Percentiles rank a stretch among this genome's conserved stretches.
Evolutionary conservation across 2,888 invertebrate genomes (phyloP).

Genomic region (Amphipyra berbera): DNA sequence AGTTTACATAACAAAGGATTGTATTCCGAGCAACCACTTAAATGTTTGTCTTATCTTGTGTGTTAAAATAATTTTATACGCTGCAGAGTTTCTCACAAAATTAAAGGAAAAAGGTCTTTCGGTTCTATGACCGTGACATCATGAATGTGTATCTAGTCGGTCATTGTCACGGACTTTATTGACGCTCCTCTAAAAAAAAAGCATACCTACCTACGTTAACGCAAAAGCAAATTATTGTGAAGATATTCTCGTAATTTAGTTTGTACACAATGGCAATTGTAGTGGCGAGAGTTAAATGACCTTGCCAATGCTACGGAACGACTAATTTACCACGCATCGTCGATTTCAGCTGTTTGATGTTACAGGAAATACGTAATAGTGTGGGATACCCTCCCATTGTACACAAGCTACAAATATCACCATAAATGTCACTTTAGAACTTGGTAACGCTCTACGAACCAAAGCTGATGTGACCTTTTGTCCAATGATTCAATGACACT

Average conservation of each 20-base stretch:
- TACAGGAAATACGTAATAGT: constrained; percentile 68
- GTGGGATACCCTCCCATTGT: constrained; percentile 46
- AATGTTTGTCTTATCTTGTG: constrained; percentile 26
- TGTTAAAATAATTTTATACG: constrained; percentile 23
- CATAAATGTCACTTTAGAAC: constrained; percentile 22
- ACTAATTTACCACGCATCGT: constrained; percentile 75
- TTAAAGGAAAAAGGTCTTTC: constrained; percentile 6
- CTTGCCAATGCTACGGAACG: constrained; percentile 74
- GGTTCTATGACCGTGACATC: constrained; percentile 18
- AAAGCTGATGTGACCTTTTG: constrained; percentile 31
- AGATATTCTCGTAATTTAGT: constrained; percentile 51
- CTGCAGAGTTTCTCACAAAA: constrained; percentile 18
- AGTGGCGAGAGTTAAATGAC: constrained; percentile 70
- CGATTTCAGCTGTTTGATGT: constrained; percentile 72
- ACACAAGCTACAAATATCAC: constrained; percentile 20
- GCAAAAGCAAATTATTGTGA: constrained; percentile 35
- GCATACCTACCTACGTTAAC: constrained; percentile 14
- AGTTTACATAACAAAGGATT: constrained; percentile 39
- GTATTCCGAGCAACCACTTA: constrained; percentile 23
- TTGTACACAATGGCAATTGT: constrained; percentile 55
- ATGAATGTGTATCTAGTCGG: constrained; percentile 28
- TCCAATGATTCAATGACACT: constrained; percentile 23
- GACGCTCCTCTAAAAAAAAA: constrained; percentile 25
- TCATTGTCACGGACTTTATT: constrained; percentile 37
- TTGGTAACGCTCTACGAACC: background rate